These are phyloP conservation scores for Microctenopoma stevenorrisi DNA, from an alignment of 2,797 vertebrate species.

Conservation along the genomic window DNA sequence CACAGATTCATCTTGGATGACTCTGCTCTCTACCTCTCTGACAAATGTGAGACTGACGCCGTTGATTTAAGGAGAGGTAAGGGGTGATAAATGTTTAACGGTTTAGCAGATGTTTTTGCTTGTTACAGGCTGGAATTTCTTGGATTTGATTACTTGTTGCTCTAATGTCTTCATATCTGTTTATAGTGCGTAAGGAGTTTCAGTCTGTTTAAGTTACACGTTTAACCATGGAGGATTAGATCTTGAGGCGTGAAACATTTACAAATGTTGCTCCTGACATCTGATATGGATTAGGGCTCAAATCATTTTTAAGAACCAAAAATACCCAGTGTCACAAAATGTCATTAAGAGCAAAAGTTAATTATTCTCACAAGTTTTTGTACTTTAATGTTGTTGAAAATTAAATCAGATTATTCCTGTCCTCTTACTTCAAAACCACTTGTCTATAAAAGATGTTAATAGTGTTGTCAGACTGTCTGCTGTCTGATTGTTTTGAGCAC, in stretches of 20 bases:
- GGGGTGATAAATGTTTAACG: neutral
- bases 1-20: conserved; percentile 93
- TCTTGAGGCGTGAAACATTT: neutral
- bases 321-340: neutral
- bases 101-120: too few relatives aligned
- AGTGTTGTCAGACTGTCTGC: too few relatives aligned
- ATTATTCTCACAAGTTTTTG: too few relatives aligned
- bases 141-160: too few relatives aligned
- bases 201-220: too few relatives aligned
- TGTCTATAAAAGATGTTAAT: too few relatives aligned
- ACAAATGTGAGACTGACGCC: conserved; percentile 89
- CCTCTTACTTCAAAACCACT: too few relatives aligned
- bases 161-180: too few relatives aligned
- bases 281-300: neutral
- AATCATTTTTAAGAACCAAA: neutral
- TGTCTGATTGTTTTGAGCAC: too few relatives aligned
- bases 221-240: neutral
- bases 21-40: conserved; percentile 93
- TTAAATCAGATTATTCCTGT: too few relatives aligned
- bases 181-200: neutral
- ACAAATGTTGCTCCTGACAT: neutral
- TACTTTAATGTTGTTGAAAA: too few relatives aligned
- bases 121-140: too few relatives aligned
- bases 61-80: conserved; percentile 91
- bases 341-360: neutral